Evolutionary conservation across 2,888 invertebrate genomes (phyloP).

Genomic region (Sminthurinus aureus): DNA sequence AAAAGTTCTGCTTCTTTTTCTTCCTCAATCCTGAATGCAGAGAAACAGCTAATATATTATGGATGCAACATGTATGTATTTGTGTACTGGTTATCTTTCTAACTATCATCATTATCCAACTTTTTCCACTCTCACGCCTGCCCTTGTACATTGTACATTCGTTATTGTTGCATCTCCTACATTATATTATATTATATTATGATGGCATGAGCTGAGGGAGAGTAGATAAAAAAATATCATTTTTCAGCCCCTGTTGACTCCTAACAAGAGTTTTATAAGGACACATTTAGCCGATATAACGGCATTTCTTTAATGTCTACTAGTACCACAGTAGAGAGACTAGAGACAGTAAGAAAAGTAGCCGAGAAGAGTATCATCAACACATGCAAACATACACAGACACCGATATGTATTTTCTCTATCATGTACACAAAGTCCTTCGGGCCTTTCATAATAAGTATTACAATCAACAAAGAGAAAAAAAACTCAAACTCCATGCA

Average conservation of each 20-base stretch:
- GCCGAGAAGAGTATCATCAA: too few species aligned
- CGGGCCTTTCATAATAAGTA: too few species aligned
- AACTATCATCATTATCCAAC: conserved; percentile 39
- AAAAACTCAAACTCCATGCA: neutral
- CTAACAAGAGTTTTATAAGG: conserved; percentile 8
- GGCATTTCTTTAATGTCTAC: conserved; percentile 36
- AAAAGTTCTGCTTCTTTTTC: too few species aligned
- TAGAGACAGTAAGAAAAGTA: neutral
- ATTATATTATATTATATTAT: neutral
- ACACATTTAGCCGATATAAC: conserved; percentile 37
- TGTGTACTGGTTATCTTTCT: conserved; percentile 18
- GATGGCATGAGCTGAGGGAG: neutral
- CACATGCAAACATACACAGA: neutral
- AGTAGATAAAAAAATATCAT: conserved; percentile 33
- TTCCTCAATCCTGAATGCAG: too few species aligned
- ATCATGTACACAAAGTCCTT: neutral
- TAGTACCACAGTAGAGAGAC: neutral
- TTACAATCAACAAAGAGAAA: too few species aligned
- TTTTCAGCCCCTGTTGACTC: conserved; percentile 36
- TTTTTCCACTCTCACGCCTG: conserved; percentile 38
- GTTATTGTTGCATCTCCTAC: conserved; percentile 5
- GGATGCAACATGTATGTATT: neutral
- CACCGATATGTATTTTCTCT: neutral
- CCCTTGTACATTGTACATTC: conserved; percentile 27
- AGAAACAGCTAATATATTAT: too few species aligned